These are phyloP conservation scores for Lucilia sericata DNA, from an alignment of 1,140 invertebrate genomes.

Conservation along the genomic window DNA sequence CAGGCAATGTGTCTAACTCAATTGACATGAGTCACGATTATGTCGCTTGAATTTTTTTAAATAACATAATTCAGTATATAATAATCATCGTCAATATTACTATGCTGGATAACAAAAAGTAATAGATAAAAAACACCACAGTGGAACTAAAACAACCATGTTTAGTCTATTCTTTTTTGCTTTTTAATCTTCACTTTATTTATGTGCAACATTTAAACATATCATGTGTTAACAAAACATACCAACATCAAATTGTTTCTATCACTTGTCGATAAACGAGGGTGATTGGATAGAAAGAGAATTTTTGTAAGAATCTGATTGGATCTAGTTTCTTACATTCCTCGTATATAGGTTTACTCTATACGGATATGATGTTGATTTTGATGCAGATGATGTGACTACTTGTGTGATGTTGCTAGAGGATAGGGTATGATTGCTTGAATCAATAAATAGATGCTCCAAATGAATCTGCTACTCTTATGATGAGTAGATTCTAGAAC, in stretches of 20 bases:
- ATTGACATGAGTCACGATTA: constrained; percentile 43
- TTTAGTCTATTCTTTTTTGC: not conserved
- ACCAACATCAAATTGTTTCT: constrained; percentile 35
- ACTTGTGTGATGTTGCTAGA: not conserved
- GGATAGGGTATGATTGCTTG: not conserved
- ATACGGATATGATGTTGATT: not conserved
- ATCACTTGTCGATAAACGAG: constrained; percentile 6
- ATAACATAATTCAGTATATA: constrained; percentile 27
- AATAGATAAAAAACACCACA: not conserved
- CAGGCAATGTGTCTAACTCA: not conserved
- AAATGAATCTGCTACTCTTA: not conserved
- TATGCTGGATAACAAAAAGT: not conserved
- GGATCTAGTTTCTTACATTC: not conserved
- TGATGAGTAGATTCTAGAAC: not conserved
- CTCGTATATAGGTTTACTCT: not conserved
- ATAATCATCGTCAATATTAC: constrained; percentile 1
- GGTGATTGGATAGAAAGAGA: not conserved
- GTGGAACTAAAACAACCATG: not conserved
- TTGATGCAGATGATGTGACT: constrained; percentile 31
- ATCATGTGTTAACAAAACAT: constrained; percentile 33
- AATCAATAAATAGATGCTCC: not conserved
- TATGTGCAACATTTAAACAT: not conserved
- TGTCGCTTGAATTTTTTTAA: constrained; percentile 33
- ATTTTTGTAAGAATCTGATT: not conserved
- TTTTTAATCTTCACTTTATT: not conserved